Base-by-base conservation (phyloP, 1,140 invertebrate species). In the Formica exsecta region DNA sequence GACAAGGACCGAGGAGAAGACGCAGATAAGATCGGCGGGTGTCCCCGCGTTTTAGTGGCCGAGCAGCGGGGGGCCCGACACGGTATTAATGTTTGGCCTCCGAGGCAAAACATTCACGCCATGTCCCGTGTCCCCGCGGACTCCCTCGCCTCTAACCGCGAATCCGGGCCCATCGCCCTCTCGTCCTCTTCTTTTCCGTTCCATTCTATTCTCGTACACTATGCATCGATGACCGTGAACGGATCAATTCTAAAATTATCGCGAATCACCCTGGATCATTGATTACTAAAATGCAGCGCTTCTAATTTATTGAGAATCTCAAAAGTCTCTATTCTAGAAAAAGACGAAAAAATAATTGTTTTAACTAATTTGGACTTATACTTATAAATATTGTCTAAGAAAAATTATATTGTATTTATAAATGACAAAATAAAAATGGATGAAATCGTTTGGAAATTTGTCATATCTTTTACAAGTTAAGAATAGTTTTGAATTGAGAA, bases 71-170 rank as follows among this genome's bases (percentile, higher is more conserved):
- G 91, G 93, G 92, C 91, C 92, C 93, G 93, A 93, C 93, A 93
- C 92, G 92, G 92, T 92, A 93, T 91, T 94, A 95, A 95, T 95
- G 94, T 94, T 94, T 92, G 90, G 91, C 92, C 94, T 94, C 93
- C 90, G 92, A 93, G 92, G 93, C 93, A 93, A 93, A 94, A 93
- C 94, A 94, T 94, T 93, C 92, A 89, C 91, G 86, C 85, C 89
- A 77, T 89, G 51, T 75, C 84, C 79, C 75, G 64, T 61, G 73
- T 41, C 87, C 22, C 87, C 80, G 36, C 41, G 36, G 3, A 19
- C 19, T n/a, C 59, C 38, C 51, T 51, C 13, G 7, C 44, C 44
- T 8, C 16, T 68, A 68, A 85, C 51, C 38, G 48, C 62, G n/a
- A 68, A 25, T 54, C 38, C 36, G 74, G 62, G 48, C 84, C 76